Evolutionary conservation across 64 coral and sea anemone genomes (phyloP).

Genomic region (Catalaphyllia jardinei): DNA sequence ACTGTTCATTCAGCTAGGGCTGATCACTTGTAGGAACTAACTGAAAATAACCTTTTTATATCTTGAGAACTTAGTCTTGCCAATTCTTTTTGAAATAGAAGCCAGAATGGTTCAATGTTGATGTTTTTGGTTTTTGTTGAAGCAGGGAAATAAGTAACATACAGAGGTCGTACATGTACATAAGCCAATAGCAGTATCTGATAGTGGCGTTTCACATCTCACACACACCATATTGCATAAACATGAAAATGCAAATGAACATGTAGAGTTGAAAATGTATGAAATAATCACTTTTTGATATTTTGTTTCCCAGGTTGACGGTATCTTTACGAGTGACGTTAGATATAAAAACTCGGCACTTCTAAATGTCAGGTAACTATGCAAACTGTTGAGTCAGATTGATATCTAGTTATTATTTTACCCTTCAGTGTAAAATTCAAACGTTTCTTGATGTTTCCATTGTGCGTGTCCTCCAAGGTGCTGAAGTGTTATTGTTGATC

Average conservation of each 20-base stretch:
- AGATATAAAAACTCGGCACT: background rate
- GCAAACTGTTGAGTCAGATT: background rate
- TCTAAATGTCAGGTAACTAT: background rate
- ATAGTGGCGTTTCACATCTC: too few species aligned
- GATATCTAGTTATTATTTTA: background rate
- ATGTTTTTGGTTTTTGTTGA: too few species aligned
- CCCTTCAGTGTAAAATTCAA: background rate
- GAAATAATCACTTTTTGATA: background rate
- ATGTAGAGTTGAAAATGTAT: background rate
- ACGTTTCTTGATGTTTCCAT: background rate
- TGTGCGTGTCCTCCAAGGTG: background rate
- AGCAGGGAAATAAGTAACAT: too few species aligned
- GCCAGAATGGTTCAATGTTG: too few species aligned
- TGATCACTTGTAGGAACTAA: too few species aligned
- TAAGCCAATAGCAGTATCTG: too few species aligned
- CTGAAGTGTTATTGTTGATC: slow-evolving; percentile 3
- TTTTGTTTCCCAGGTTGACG: background rate
- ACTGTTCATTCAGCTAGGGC: too few species aligned
- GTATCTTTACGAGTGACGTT: background rate
- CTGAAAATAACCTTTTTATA: too few species aligned
- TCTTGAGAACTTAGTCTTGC: too few species aligned
- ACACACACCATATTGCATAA: too few species aligned
- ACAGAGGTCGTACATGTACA: too few species aligned
- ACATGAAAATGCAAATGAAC: background rate
- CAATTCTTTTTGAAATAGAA: too few species aligned